Base-by-base conservation (phyloP, 2,888 invertebrate genomes). In the Acrobeloides nanus region DNA sequence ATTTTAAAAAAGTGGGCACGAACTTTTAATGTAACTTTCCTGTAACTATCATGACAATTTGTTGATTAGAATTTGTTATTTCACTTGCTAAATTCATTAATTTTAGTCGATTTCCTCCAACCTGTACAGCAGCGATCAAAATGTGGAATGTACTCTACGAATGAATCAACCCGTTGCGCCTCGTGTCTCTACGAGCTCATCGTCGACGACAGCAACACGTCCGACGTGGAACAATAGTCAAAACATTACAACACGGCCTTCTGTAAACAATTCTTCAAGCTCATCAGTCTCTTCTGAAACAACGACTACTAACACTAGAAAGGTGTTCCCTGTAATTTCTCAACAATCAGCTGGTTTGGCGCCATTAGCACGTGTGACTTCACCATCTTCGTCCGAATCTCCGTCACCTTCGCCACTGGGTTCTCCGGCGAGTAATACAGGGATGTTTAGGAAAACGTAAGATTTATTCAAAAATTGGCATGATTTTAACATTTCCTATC, bases 381-480 rank as follows among this genome's bases (percentile, higher is more conserved):
- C 57, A 7, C 46, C 54, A 10, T 51, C 54, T 0, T 45, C 57
- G 20, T 54, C 54, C n/a, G 48, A 46, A 25, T 48, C 57, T 8
- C 55, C 51, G 23, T 41, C 41, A 7, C 41, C 41, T 1, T 55
- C 57, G 8, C 55, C 57, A 52, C 52, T 37, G 50, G 53, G 39
- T 49, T 53, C 23, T 51, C 50, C 1, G 53, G 18, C 56, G 1
- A n/a, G n/a, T n/a, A n/a, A n/a, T n/a, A 26, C 51, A 1, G 54
- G 52, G 1, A 47, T 48, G 8, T 59, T 58, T 54, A 35, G 58
- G 1, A 59, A 61, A 37, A 58, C 55, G 62, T 62, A 31, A 46
- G 48, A 42, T 48, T 43, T 41, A 10, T 10, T n/a, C 34, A 12
- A 35, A 12, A 12, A 12, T 29, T 29, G 31, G 31, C 12, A 12